Percentiles rank a stretch among this genome's conserved stretches.
Evolutionary conservation across 1,140 invertebrate genomes (phyloP).

Genomic region (Thalassaphorura encarpata): DNA sequence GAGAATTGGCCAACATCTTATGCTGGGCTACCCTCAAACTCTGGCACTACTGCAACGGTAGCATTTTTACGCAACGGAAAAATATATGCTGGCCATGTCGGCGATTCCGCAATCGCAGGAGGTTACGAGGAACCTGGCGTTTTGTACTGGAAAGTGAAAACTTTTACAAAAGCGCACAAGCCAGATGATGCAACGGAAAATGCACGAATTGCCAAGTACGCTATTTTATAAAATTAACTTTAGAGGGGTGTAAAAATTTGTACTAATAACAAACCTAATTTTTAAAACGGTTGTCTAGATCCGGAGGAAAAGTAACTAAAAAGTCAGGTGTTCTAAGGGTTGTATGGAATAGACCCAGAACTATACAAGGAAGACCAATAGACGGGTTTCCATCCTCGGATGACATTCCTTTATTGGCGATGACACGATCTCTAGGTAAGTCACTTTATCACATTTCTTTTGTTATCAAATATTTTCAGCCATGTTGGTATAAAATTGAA

Average conservation of each 20-base stretch:
- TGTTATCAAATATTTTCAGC: no score
- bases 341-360: constrained; percentile 68
- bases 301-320: constrained; percentile 50
- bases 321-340: constrained; percentile 91
- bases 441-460: no score
- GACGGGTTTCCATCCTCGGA: constrained; percentile 74
- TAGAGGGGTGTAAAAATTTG: background rate
- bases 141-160: constrained; percentile 58
- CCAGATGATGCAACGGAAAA: constrained; percentile 81
- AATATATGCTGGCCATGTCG: constrained; percentile 94
- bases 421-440: constrained; percentile 78
- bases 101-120: constrained; percentile 90
- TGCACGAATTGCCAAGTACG: constrained; percentile 55
- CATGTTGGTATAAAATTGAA: no score
- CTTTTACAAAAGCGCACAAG: constrained; percentile 85
- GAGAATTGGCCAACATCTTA: constrained; percentile 90
- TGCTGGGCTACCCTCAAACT: constrained; percentile 85
- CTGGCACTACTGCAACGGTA: constrained; percentile 90
- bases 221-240: background rate
- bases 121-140: constrained; percentile 55
- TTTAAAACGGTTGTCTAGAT: constrained; percentile 25
- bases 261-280: no score
- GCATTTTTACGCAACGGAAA: constrained; percentile 89
- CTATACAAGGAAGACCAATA: constrained; percentile 60
- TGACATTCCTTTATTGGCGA: constrained; percentile 92